Percentiles rank a stretch among this genome's conserved stretches.
These are phyloP conservation scores for Pollimyrus isidori DNA, from an alignment of 2,113 vertebrate genomes.

Conservation along the genomic window DNA sequence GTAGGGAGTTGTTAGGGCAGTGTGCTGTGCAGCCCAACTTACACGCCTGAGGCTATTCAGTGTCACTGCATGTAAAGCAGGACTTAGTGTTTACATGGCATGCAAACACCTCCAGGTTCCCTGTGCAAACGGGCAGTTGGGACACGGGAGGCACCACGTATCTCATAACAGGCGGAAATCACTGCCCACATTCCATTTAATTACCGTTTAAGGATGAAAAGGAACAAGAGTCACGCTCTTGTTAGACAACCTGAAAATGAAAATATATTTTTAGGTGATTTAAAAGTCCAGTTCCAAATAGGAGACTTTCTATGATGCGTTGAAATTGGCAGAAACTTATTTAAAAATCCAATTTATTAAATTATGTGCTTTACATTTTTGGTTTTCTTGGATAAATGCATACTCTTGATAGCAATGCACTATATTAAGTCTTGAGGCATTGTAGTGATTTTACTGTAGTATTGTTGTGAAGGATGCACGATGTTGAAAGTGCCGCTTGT, in stretches of 20 bases:
- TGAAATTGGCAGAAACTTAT: background rate
- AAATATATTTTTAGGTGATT: background rate
- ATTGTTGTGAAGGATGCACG: background rate
- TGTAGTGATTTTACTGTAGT: background rate
- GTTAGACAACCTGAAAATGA: background rate
- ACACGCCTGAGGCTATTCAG: background rate
- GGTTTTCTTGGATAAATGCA: background rate
- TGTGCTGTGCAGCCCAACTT: background rate
- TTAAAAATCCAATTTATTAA: background rate
- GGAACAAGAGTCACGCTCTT: background rate
- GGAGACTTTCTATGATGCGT: background rate
- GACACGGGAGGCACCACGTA: background rate
- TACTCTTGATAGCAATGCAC: background rate
- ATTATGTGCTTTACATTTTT: background rate
- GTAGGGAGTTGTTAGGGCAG: background rate
- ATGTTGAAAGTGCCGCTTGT: background rate
- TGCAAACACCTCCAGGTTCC: conserved; percentile 32
- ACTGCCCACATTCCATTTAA: background rate
- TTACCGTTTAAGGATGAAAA: background rate
- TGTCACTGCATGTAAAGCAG: conserved; percentile 29
- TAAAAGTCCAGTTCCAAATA: background rate
- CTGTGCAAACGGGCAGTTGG: background rate
- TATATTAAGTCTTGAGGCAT: background rate
- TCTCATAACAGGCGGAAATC: background rate
- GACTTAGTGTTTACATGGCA: conserved; percentile 31